These are phyloP conservation scores for Thomomys bottae DNA, from an alignment of 2,113 vertebrate species.

Conservation along the genomic window DNA sequence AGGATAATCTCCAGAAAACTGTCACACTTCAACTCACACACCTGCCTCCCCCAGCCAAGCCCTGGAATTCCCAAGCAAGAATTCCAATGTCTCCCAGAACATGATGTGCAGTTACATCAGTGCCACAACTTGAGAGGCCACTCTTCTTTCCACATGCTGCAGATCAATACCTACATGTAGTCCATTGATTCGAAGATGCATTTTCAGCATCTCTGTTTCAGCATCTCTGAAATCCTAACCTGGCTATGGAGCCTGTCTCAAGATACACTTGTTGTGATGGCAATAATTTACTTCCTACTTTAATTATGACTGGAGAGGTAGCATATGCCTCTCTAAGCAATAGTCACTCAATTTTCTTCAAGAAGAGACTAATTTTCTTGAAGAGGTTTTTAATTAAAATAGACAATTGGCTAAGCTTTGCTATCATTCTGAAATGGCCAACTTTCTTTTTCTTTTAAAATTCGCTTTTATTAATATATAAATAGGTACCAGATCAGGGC, in stretches of 20 bases:
- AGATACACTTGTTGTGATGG: too few relatives aligned
- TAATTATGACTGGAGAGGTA: constrained; percentile 39
- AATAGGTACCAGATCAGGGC: neutral
- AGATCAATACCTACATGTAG: neutral
- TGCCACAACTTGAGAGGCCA: neutral
- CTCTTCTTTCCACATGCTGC: neutral
- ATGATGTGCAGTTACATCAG: neutral
- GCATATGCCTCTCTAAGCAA: constrained; percentile 11
- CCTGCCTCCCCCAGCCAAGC: neutral
- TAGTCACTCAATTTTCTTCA: constrained; percentile 45
- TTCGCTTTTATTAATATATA: constrained; percentile 5
- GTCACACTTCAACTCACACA: neutral
- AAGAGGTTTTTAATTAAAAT: constrained; percentile 32
- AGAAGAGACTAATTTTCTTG: constrained; percentile 42
- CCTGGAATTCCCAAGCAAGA: neutral
- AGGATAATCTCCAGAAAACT: neutral
- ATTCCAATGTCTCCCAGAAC: neutral
- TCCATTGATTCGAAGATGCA: neutral
- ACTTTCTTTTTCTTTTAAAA: neutral
- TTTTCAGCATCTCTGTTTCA: constrained; percentile 28
- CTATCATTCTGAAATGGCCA: constrained; percentile 25
- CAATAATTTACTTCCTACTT: too few relatives aligned
- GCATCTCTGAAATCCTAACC: constrained; percentile 19
- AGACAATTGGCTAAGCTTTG: neutral
- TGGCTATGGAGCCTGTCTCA: neutral